phyloP scores from a whole-genome alignment of 2,888 invertebrate genomes.

The Parnassius smintheus region DNA sequence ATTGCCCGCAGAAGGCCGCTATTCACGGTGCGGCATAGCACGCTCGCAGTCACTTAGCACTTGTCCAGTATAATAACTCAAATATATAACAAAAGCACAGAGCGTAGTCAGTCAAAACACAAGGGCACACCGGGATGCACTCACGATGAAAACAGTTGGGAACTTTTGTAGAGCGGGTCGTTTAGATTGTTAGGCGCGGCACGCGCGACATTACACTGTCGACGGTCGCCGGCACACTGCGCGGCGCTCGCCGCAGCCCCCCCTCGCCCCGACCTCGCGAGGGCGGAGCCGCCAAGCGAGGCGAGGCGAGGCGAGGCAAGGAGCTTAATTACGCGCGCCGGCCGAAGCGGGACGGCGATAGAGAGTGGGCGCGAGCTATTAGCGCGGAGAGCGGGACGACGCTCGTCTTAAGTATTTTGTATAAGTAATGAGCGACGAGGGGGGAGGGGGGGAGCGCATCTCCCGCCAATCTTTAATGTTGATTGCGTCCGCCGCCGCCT shows the following conservation, averaged over 20 bases:
- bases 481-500: constrained; percentile 77
- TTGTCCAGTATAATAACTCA: constrained; percentile 73
- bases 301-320: constrained; percentile 79
- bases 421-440: constrained; percentile 82
- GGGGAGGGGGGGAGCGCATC: constrained; percentile 73
- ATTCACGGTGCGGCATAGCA: constrained; percentile 75
- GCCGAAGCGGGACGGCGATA: constrained; percentile 74
- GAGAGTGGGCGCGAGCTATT: constrained; percentile 83
- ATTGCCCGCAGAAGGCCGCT: constrained; percentile 78
- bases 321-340: constrained; percentile 79
- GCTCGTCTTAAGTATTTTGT: constrained; percentile 82
- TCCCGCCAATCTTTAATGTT: constrained; percentile 82
- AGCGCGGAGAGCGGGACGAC: constrained; percentile 84
- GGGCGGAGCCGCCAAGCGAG: constrained; percentile 70
- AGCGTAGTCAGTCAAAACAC: constrained; percentile 70
- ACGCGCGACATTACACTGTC: constrained; percentile 70
- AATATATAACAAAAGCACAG: constrained; percentile 61
- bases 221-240: constrained; percentile 79
- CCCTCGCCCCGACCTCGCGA: constrained; percentile 46
- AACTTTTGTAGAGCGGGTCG: constrained; percentile 71
- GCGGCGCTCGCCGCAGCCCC: constrained; percentile 59
- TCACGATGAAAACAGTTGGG: constrained; percentile 62
- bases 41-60: constrained; percentile 74
- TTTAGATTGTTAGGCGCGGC: constrained; percentile 60
- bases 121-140: constrained; percentile 63